phyloP scores from a whole-genome alignment of 2,113 vertebrate genomes.

The Bufo gargarizans region DNA sequence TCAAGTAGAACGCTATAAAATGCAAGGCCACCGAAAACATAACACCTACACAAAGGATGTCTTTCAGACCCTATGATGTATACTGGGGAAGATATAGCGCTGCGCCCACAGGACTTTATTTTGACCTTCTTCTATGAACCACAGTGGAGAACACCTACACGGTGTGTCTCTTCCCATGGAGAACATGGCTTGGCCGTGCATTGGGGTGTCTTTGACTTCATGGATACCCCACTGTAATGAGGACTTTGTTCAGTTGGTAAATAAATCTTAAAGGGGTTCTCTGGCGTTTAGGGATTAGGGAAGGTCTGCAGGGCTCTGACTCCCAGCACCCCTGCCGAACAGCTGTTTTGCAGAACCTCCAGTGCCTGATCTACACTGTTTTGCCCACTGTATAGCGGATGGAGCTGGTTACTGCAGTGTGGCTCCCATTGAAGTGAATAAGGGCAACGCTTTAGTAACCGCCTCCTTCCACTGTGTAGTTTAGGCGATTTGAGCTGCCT shows the following conservation, averaged over 20 bases:
- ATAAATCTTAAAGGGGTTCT: not conserved
- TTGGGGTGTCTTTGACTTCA: not conserved
- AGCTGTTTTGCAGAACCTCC: too few relatives aligned
- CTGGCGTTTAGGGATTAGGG: too few relatives aligned
- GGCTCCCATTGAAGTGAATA: too few relatives aligned
- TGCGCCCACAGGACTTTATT: not conserved
- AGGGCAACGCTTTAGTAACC: too few relatives aligned
- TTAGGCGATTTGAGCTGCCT: too few relatives aligned
- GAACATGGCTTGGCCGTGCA: not conserved
- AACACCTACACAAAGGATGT: not conserved
- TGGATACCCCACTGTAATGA: not conserved
- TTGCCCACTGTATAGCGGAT: too few relatives aligned
- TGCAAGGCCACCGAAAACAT: conserved; percentile 7
- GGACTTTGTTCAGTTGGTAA: not conserved
- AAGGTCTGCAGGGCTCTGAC: too few relatives aligned
- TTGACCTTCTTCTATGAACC: not conserved
- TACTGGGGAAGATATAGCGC: not conserved
- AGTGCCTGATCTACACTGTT: too few relatives aligned
- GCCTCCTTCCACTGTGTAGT: too few relatives aligned
- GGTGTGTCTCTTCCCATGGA: not conserved
- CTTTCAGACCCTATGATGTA: not conserved
- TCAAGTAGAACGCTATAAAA: conserved; percentile 28
- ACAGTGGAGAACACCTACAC: not conserved
- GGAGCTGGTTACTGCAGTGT: too few relatives aligned
- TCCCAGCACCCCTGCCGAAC: too few relatives aligned